Evolutionary conservation across 2,888 invertebrate species (phyloP).

Genomic region (Chironomus riparius): DNA sequence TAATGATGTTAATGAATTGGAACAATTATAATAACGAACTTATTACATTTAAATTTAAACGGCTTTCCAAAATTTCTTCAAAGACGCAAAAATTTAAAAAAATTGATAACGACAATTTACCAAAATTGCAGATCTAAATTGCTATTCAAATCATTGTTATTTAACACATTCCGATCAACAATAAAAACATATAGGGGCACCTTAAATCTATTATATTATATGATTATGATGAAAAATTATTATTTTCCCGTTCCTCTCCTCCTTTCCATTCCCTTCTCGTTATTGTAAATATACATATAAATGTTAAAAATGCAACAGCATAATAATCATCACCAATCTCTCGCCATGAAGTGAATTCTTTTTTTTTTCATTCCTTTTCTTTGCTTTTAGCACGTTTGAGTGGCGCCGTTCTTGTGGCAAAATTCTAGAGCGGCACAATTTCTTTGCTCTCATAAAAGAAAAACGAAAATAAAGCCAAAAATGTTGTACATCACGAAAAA

Average conservation of each 20-base stretch:
- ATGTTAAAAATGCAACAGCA: neutral
- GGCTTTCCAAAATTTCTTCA: neutral
- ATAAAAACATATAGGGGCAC: neutral
- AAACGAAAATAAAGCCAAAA: neutral
- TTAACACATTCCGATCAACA: neutral
- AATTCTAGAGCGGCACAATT: conserved; percentile 17
- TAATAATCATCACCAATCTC: conserved; percentile 19
- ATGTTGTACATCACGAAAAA: neutral
- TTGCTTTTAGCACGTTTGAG: conserved; percentile 22
- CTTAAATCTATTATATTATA: neutral
- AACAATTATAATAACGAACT: neutral
- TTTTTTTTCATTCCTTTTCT: neutral
- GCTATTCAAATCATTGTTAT: too few relatives aligned
- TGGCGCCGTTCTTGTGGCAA: conserved; percentile 19
- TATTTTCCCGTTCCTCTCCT: neutral
- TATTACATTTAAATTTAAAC: too few relatives aligned
- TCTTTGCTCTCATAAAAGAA: neutral
- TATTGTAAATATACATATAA: neutral
- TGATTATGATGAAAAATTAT: neutral
- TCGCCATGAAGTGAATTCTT: neutral
- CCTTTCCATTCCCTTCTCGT: neutral
- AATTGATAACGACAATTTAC: neutral
- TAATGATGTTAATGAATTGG: too few relatives aligned
- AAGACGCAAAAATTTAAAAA: neutral
- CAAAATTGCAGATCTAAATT: too few relatives aligned